phyloP scores from a whole-genome alignment of 2,888 invertebrate genomes.

The Lypha dubia region DNA sequence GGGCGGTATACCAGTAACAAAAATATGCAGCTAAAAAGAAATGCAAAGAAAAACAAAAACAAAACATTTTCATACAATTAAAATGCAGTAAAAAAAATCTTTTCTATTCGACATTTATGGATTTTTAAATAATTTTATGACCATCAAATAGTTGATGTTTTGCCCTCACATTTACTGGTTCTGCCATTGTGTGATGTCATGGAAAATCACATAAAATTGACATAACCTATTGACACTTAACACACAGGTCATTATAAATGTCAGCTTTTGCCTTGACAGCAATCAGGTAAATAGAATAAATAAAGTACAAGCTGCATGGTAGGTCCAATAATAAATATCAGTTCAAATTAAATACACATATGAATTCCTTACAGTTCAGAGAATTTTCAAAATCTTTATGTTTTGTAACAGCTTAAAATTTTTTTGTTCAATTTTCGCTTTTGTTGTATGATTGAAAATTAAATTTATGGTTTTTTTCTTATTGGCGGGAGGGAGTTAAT shows the following conservation, averaged over 20 bases:
- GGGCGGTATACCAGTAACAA: constrained; percentile 34
- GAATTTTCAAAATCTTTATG: constrained; percentile 31
- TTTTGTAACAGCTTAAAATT: constrained; percentile 17
- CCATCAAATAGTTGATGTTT: constrained; percentile 55
- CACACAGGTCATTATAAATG: constrained; percentile 7
- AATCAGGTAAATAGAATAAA: constrained; percentile 54
- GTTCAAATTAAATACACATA: constrained; percentile 43
- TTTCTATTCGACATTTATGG: constrained; percentile 65
- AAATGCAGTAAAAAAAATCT: constrained; percentile 77
- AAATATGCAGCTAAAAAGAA: constrained; percentile 8
- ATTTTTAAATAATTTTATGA: constrained; percentile 68
- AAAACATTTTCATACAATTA: constrained; percentile 76
- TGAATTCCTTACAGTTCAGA: constrained; percentile 26
- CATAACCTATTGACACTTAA: constrained; percentile 74
- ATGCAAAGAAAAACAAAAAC: neutral
- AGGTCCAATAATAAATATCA: constrained; percentile 1
- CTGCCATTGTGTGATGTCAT: constrained; percentile 22
- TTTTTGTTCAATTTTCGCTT: constrained; percentile 41
- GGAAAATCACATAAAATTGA: constrained; percentile 58
- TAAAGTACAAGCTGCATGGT: neutral
- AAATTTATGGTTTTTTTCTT: constrained; percentile 50
- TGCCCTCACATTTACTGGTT: constrained; percentile 13
- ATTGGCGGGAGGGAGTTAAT: constrained; percentile 73
- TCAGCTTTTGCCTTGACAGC: constrained; percentile 41
- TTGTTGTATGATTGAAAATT: constrained; percentile 14